phyloP scores from a whole-genome alignment of 2,113 vertebrate genomes.

The Euleptes europaea region DNA sequence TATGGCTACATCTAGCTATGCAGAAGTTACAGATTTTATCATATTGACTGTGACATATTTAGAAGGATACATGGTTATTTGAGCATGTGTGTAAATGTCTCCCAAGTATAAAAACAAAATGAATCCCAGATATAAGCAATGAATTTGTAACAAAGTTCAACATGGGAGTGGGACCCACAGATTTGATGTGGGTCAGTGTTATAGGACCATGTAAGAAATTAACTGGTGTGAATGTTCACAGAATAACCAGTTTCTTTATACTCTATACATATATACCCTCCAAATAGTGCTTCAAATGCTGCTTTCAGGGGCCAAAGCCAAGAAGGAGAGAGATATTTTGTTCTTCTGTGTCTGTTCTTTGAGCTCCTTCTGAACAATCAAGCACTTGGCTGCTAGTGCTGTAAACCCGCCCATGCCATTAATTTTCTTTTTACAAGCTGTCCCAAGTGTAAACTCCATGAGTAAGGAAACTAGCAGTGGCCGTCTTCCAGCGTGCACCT shows the following conservation, averaged over 20 bases:
- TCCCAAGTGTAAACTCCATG: conserved; percentile 28
- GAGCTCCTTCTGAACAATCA: conserved; percentile 14
- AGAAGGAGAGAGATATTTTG: background rate
- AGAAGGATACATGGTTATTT: background rate
- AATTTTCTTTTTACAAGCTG: conserved; percentile 30
- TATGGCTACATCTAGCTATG: background rate
- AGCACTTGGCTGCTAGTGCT: background rate
- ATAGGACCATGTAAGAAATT: background rate
- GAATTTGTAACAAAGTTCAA: background rate
- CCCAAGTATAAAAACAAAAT: background rate
- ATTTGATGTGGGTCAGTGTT: background rate
- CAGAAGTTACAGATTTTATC: background rate
- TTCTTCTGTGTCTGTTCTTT: background rate
- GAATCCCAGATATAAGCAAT: background rate
- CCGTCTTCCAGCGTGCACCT: conserved; percentile 18
- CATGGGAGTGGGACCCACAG: background rate
- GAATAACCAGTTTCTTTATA: background rate
- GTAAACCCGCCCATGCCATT: background rate
- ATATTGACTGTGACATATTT: background rate
- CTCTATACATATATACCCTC: too few species aligned
- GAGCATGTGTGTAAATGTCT: background rate
- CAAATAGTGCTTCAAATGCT: conserved; percentile 4
- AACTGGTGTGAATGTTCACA: background rate
- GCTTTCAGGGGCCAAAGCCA: background rate
- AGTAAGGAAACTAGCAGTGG: conserved; percentile 31